phyloP scores from a whole-genome alignment of 2,797 vertebrate species.

The Podarcis lilfordi region DNA sequence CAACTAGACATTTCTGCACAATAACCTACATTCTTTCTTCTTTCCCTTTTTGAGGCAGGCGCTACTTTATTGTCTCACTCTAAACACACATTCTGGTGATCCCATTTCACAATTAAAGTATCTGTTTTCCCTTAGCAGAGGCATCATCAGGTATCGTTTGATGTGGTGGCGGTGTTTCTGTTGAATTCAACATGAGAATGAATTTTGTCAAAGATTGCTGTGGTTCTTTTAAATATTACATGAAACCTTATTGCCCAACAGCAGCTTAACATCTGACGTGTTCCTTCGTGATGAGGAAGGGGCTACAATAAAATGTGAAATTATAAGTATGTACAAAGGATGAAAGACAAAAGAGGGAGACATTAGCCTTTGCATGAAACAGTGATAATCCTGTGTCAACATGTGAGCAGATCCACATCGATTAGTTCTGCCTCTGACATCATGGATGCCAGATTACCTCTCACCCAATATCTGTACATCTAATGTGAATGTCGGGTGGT shows the following conservation, averaged over 20 bases:
- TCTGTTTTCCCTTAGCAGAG: conserved; percentile 8
- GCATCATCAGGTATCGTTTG: not conserved
- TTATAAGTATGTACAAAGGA: not conserved
- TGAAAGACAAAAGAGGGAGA: not conserved
- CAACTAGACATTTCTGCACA: not conserved
- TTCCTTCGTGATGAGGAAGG: not conserved
- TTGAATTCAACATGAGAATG: not conserved
- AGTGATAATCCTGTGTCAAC: not conserved
- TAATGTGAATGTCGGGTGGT: not conserved
- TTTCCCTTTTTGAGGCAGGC: not conserved
- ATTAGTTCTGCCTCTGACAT: not conserved
- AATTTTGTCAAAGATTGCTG: not conserved
- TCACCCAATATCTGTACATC: not conserved
- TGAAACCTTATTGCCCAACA: not conserved
- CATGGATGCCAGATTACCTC: not conserved
- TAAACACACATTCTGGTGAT: not conserved
- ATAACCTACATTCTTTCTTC: not conserved
- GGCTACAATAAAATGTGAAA: not conserved
- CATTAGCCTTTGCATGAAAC: not conserved
- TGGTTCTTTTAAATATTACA: not conserved
- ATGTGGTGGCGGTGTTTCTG: not conserved
- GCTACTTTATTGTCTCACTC: not conserved
- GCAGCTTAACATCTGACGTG: not conserved
- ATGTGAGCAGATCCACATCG: not conserved
- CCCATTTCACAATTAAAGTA: not conserved